A percentile compares a stretch with the other conserved stretches of the same genome.
Evolutionary conservation across 2,797 vertebrate genomes (phyloP).

Genomic region (Muraenolepis orangiensis): DNA sequence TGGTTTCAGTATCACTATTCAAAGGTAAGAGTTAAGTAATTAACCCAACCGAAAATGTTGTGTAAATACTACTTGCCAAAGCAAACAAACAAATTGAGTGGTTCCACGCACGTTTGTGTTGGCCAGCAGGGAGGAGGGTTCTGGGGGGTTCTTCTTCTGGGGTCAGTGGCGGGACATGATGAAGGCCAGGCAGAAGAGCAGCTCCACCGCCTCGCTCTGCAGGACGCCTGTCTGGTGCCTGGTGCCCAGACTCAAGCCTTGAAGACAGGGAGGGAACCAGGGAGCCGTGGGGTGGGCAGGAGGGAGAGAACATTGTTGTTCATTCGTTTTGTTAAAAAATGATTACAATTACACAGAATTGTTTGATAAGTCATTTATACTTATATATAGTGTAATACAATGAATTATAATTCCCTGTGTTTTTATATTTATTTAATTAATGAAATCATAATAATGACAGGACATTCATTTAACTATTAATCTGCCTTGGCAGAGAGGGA

Average conservation of each 20-base stretch:
- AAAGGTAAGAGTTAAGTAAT: too few relatives aligned
- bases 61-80: too few relatives aligned
- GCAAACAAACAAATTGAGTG: too few relatives aligned
- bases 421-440: too few relatives aligned
- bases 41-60: too few relatives aligned
- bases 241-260: conserved; percentile 56
- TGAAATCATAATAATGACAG: neutral
- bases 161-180: conserved; percentile 68
- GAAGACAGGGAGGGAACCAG: neutral
- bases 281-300: neutral
- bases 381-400: too few relatives aligned
- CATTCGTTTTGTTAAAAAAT: neutral
- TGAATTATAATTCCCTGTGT: too few relatives aligned
- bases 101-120: conserved; percentile 81
- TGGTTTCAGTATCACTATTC: too few relatives aligned
- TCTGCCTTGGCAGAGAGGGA: too few relatives aligned
- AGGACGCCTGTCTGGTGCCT: conserved; percentile 56
- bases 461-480: neutral
- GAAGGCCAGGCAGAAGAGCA: conserved; percentile 85
- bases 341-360: too few relatives aligned
- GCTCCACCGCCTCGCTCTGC: conserved; percentile 77
- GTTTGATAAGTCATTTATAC: neutral
- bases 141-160: too few relatives aligned
- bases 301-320: neutral
- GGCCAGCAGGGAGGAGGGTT: conserved; percentile 69